Percentiles rank a stretch among this genome's conserved stretches.
Evolutionary conservation across 1,140 invertebrate genomes (phyloP).

Genomic region (Belonocnema kinseyi): DNA sequence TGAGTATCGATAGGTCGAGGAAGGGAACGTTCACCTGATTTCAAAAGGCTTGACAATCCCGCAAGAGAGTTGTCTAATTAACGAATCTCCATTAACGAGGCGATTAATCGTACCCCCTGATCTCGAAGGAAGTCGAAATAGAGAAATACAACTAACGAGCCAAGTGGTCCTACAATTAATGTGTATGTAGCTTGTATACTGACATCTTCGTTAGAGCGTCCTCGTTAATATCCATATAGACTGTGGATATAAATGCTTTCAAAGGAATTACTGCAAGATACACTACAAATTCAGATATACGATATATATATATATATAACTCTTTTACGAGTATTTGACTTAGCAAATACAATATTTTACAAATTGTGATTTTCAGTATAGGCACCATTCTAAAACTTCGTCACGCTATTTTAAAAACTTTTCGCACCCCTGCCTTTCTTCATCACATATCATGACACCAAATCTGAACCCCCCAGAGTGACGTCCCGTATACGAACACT

Average conservation of each 20-base stretch:
- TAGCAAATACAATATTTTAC: neutral
- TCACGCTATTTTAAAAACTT: too few relatives aligned
- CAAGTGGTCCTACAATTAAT: constrained; percentile 46
- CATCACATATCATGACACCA: too few relatives aligned
- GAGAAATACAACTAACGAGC: constrained; percentile 47
- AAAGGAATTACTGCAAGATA: neutral
- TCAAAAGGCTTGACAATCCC: constrained; percentile 45
- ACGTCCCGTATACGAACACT: too few relatives aligned
- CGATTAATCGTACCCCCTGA: constrained; percentile 54
- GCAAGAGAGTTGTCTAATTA: constrained; percentile 52
- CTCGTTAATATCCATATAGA: constrained; percentile 39
- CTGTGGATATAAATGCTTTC: neutral
- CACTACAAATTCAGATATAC: neutral
- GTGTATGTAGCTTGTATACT: constrained; percentile 41
- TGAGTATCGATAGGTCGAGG: constrained; percentile 20
- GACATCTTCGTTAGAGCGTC: constrained; percentile 52
- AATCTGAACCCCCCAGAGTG: too few relatives aligned
- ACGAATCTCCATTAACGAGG: constrained; percentile 58
- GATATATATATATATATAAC: neutral
- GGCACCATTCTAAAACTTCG: too few relatives aligned
- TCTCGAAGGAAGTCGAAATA: constrained; percentile 56
- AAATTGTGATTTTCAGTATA: too few relatives aligned
- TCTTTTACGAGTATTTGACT: neutral
- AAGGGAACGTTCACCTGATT: constrained; percentile 43
- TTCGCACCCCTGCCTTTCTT: too few relatives aligned